Conservation (phyloP, 2,888 invertebrate genomes). For the Ophonus ardosiacus region DNA sequence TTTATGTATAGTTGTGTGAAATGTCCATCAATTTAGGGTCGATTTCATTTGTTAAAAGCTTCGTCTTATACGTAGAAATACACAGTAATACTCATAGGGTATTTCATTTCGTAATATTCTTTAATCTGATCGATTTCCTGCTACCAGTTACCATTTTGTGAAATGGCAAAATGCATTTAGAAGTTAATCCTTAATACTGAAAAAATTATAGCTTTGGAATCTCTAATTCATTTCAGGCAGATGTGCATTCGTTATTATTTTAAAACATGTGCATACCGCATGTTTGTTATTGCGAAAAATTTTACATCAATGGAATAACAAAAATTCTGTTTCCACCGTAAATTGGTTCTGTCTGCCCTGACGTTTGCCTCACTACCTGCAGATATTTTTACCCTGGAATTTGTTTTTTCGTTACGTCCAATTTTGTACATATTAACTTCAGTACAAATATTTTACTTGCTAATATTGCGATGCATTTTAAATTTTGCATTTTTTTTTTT, state of each 20-base stretch:
- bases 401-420: conserved; percentile 10
- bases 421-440: background rate
- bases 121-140: conserved; percentile 14
- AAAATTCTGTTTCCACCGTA: conserved; percentile 28
- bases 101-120: background rate
- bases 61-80: background rate
- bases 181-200: conserved; percentile 33
- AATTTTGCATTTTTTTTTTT: background rate
- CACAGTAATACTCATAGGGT: background rate
- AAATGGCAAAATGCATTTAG: conserved; percentile 1
- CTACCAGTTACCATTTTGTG: background rate
- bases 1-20: too few relatives aligned
- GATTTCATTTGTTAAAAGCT: too few relatives aligned
- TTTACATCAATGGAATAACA: conserved; percentile 27
- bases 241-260: conserved; percentile 37
- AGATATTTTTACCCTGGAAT: conserved; percentile 16
- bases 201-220: background rate
- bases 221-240: conserved; percentile 14
- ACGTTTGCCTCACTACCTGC: conserved; percentile 13
- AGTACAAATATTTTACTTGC: conserved; percentile 12
- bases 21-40: too few relatives aligned
- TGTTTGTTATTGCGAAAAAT: conserved; percentile 35
- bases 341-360: conserved; percentile 31
- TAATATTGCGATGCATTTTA: background rate
- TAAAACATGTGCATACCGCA: conserved; percentile 20